phyloP scores from a whole-genome alignment of 1,140 invertebrate genomes.

The Drosophila gunungcola region DNA sequence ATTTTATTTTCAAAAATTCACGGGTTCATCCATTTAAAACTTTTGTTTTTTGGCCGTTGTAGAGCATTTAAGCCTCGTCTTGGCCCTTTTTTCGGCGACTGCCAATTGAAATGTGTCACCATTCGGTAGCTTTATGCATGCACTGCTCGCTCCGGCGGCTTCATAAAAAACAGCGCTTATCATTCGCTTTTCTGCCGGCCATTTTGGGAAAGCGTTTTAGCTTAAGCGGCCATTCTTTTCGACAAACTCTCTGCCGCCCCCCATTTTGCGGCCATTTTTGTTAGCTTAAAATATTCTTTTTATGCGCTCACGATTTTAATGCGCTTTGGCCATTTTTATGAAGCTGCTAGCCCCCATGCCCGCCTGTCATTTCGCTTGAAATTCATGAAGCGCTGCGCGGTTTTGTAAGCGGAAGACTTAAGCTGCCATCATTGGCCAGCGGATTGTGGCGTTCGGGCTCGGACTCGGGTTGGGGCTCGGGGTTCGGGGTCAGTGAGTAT shows the following conservation, averaged over 20 bases:
- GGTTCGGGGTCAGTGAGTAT: constrained; percentile 6
- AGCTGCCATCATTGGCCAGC: constrained; percentile 35
- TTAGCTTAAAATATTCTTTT: constrained; percentile 70
- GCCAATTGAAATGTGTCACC: constrained; percentile 75
- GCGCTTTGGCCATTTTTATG: constrained; percentile 74
- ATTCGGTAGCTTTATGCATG: constrained; percentile 61
- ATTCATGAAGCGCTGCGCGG: constrained; percentile 67
- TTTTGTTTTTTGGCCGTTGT: no score
- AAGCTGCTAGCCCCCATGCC: constrained; percentile 27
- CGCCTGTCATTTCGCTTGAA: constrained; percentile 59
- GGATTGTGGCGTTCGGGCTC: neutral
- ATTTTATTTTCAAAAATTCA: no score
- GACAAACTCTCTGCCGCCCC: neutral
- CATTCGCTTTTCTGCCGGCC: constrained; percentile 40
- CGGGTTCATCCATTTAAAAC: no score
- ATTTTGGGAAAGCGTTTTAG: constrained; percentile 60
- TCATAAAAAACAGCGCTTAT: constrained; percentile 44
- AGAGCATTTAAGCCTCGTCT: constrained; percentile 15
- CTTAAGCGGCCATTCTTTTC: constrained; percentile 53
- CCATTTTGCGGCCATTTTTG: constrained; percentile 40
- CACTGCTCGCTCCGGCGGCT: constrained; percentile 29
- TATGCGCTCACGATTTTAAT: constrained; percentile 74
- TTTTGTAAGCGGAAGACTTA: constrained; percentile 58
- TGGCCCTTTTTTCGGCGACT: neutral
- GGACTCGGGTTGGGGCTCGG: no score